Percentiles rank a stretch among this genome's conserved stretches.
Conservation (phyloP, 2,797 vertebrate species). For the Arrhamphus sclerolepis region DNA sequence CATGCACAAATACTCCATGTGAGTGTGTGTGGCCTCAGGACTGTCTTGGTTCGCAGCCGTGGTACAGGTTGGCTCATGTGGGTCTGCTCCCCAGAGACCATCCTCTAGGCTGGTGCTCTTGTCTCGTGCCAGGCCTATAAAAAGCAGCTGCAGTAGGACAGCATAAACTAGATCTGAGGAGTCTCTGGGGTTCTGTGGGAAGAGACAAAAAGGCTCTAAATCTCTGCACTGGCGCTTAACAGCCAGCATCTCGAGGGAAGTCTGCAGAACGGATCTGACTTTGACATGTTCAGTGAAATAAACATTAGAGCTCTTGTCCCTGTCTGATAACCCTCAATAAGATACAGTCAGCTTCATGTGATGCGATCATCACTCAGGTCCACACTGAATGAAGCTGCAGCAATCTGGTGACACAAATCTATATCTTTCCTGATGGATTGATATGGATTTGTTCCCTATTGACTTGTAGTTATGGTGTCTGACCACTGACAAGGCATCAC, state of each 20-base stretch:
- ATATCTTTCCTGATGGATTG: constrained; percentile 24
- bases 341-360: constrained; percentile 8
- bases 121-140: constrained; percentile 70
- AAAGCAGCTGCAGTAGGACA: constrained; percentile 74
- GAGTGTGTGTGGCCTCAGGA: constrained; percentile 26
- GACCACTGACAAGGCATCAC: constrained; percentile 12
- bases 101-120: constrained; percentile 53
- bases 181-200: constrained; percentile 43
- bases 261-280: constrained; percentile 28
- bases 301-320: constrained; percentile 16
- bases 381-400: constrained; percentile 13
- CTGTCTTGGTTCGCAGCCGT: constrained; percentile 18
- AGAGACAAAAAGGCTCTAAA: constrained; percentile 42
- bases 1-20: constrained; percentile 11
- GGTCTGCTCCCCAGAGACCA: constrained; percentile 67
- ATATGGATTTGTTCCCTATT: constrained; percentile 54
- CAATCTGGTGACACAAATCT: constrained; percentile 17
- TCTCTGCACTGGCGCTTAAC: constrained; percentile 24
- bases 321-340: constrained; percentile 10
- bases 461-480: constrained; percentile 42
- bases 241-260: constrained; percentile 27
- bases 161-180: constrained; percentile 75
- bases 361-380: constrained; percentile 19
- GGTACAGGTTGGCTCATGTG: constrained; percentile 69
- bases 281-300: background rate